phyloP scores from a whole-genome alignment of 2,797 vertebrate species.

The Sandelia bainsii region DNA sequence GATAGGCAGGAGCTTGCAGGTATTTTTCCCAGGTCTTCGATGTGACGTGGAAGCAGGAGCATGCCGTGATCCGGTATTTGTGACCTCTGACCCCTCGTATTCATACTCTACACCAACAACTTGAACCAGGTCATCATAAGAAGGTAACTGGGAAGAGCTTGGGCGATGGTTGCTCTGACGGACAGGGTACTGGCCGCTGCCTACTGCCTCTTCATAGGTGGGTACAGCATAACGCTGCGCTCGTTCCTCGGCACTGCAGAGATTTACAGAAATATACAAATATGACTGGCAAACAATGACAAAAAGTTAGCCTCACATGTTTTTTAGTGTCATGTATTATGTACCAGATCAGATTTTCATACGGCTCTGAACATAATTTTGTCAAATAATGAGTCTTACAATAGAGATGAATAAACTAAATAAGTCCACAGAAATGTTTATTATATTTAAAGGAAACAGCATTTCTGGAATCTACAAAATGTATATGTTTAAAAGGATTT shows the following conservation, averaged over 20 bases:
- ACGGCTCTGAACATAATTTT: not conserved
- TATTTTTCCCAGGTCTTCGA: conserved; percentile 79
- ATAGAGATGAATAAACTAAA: not conserved
- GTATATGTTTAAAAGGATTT: no score
- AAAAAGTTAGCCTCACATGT: not conserved
- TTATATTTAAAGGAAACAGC: no score
- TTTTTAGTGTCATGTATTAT: not conserved
- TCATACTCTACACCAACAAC: conserved; percentile 79
- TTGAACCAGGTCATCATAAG: conserved; percentile 91
- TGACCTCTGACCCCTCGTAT: conserved; percentile 54
- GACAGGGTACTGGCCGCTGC: conserved; percentile 82
- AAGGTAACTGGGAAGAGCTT: conserved; percentile 89
- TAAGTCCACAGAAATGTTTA: not conserved
- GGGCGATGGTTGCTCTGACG: conserved; percentile 79
- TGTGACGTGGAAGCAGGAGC: conserved; percentile 38
- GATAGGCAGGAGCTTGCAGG: conserved; percentile 88
- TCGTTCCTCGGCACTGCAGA: conserved; percentile 75
- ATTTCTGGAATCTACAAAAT: not conserved
- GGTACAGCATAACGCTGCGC: conserved; percentile 90
- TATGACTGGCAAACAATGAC: not conserved
- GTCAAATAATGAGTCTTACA: no score
- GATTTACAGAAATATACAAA: conserved; percentile 16
- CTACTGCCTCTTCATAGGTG: conserved; percentile 94
- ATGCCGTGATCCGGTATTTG: not conserved
- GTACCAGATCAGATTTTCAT: not conserved